These are phyloP conservation scores for Galeopsomyia nigrocyanea DNA, from an alignment of 2,888 invertebrate genomes.

Conservation along the genomic window DNA sequence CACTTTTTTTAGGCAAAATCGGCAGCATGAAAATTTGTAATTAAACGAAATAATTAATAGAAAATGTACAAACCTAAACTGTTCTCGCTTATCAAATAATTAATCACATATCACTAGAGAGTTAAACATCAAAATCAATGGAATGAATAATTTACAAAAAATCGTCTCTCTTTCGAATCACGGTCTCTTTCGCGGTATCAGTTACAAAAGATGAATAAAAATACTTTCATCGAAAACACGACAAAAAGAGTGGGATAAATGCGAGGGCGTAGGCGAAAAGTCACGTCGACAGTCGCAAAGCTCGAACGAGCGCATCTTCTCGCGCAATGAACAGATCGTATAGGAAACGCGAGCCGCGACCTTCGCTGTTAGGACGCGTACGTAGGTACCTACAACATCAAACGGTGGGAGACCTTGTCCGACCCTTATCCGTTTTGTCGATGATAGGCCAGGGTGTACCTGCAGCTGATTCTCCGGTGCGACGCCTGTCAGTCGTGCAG, in stretches of 20 bases:
- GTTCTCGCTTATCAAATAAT: too few relatives aligned
- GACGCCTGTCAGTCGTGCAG: slow-evolving; percentile 36
- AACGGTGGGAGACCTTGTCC: slow-evolving; percentile 17
- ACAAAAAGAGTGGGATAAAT: not conserved
- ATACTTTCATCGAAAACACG: slow-evolving; percentile 33
- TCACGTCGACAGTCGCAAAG: not conserved
- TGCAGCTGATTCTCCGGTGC: not conserved
- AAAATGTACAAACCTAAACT: too few relatives aligned
- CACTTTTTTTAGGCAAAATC: too few relatives aligned
- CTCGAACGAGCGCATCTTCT: not conserved
- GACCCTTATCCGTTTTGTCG: not conserved
- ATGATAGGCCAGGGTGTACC: slow-evolving; percentile 2
- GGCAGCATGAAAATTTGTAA: too few relatives aligned
- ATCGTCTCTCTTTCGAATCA: too few relatives aligned
- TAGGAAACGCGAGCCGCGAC: slow-evolving; percentile 36
- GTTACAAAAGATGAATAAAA: slow-evolving; percentile 42
- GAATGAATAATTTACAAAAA: too few relatives aligned
- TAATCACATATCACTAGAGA: too few relatives aligned
- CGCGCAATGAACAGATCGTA: not conserved
- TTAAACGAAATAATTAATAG: too few relatives aligned
- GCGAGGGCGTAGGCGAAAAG: slow-evolving; percentile 15
- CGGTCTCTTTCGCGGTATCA: slow-evolving; percentile 26
- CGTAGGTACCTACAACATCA: not conserved
- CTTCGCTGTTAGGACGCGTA: slow-evolving; percentile 14
- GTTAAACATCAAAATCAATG: too few relatives aligned